phyloP scores from a whole-genome alignment of 1,140 invertebrate species.

The Drosophila obscura region DNA sequence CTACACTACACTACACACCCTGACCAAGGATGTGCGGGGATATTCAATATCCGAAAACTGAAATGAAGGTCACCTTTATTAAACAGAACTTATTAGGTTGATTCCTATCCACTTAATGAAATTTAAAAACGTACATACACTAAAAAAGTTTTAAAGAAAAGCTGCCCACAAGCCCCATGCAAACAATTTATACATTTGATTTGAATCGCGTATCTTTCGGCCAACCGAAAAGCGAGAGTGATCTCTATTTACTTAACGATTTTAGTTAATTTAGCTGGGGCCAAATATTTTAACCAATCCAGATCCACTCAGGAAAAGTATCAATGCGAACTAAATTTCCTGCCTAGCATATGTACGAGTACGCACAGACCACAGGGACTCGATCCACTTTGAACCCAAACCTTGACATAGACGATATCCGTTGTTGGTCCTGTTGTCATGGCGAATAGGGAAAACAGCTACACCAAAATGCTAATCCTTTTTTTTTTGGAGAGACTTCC shows the following conservation, averaged over 20 bases:
- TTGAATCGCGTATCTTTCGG: background rate
- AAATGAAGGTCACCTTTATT: too few relatives aligned
- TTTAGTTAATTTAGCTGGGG: constrained; percentile 1
- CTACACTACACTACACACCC: too few relatives aligned
- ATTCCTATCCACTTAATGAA: too few relatives aligned
- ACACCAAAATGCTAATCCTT: constrained; percentile 73
- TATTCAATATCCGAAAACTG: too few relatives aligned
- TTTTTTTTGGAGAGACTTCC: constrained; percentile 42
- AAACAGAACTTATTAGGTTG: too few relatives aligned
- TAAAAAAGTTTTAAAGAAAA: too few relatives aligned
- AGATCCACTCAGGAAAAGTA: constrained; percentile 5
- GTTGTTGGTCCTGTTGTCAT: constrained; percentile 43
- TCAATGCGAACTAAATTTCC: constrained; percentile 48
- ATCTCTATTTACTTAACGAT: too few relatives aligned
- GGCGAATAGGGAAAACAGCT: constrained; percentile 67
- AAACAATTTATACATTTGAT: background rate
- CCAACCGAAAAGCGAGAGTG: background rate
- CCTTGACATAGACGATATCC: constrained; percentile 53
- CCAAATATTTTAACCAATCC: constrained; percentile 10
- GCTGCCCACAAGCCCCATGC: too few relatives aligned
- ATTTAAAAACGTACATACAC: too few relatives aligned
- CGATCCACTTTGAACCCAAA: constrained; percentile 9
- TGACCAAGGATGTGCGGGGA: too few relatives aligned
- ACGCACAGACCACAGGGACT: constrained; percentile 6
- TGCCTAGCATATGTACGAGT: constrained; percentile 54